Evolutionary conservation across 2,888 invertebrate species (phyloP).

Genomic region (Xanthorhoe spadicearia): DNA sequence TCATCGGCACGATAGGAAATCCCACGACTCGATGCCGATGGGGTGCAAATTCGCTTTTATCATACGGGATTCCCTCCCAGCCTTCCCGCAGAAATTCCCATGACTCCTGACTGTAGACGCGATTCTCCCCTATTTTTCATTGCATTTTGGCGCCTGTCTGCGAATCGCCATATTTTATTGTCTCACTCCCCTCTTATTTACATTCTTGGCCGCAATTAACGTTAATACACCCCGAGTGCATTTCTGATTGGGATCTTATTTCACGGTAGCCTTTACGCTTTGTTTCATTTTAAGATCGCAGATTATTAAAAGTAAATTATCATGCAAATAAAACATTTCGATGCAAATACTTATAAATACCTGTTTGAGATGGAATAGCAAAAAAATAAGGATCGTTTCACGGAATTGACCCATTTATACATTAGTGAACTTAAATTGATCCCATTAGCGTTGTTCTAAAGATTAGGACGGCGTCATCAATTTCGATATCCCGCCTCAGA

Average conservation of each 20-base stretch:
- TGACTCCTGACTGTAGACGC: conserved; percentile 53
- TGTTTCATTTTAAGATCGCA: conserved; percentile 36
- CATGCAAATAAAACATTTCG: conserved; percentile 34
- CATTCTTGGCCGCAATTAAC: conserved; percentile 46
- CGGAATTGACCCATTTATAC: conserved; percentile 31
- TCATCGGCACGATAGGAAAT: conserved; percentile 63
- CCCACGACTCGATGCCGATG: conserved; percentile 65
- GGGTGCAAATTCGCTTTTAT: conserved; percentile 63
- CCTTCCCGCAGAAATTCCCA: conserved; percentile 79
- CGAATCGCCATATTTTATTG: conserved; percentile 49
- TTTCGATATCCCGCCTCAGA: conserved; percentile 42
- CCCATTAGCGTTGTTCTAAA: conserved; percentile 42
- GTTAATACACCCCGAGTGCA: conserved; percentile 40
- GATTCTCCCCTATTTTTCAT: conserved; percentile 56
- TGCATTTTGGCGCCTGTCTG: conserved; percentile 64
- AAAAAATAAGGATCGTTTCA: conserved; percentile 24
- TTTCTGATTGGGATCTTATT: conserved; percentile 43
- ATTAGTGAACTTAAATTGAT: conserved; percentile 41
- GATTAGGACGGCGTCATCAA: conserved; percentile 40
- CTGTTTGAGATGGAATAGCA: conserved; percentile 29
- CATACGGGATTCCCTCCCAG: conserved; percentile 70
- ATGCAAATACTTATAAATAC: conserved; percentile 27
- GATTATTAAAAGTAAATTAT: conserved; percentile 32
- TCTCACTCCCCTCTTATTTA: conserved; percentile 46
- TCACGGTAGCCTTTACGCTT: conserved; percentile 40